Evolutionary conservation across 2,797 vertebrate species (phyloP).

Genomic region (Melanotaenia boesemani): DNA sequence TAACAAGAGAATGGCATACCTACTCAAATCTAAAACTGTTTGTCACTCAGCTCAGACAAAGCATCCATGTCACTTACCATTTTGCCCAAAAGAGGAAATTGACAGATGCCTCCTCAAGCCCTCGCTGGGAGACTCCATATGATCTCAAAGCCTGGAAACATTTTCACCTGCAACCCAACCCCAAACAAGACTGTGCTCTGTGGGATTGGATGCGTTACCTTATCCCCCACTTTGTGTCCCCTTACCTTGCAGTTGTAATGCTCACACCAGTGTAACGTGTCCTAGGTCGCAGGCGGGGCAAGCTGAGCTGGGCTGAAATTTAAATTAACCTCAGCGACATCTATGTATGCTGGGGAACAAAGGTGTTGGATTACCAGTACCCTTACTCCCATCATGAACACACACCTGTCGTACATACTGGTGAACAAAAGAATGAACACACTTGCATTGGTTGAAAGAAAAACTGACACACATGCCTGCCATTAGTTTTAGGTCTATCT

Average conservation of each 20-base stretch:
- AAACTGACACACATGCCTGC: conserved; percentile 33
- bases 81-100: conserved; percentile 34
- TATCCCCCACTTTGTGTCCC: conserved; percentile 82
- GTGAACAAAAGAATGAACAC: conserved; percentile 59
- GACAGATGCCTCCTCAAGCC: conserved; percentile 18
- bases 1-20: neutral
- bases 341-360: conserved; percentile 73
- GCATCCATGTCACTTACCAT: conserved; percentile 43
- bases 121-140: conserved; percentile 32
- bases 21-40: neutral
- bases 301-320: conserved; percentile 78
- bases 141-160: conserved; percentile 68
- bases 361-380: conserved; percentile 76
- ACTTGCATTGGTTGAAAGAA: conserved; percentile 48
- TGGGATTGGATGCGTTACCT: conserved; percentile 80
- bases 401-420: conserved; percentile 71
- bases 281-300: conserved; percentile 71
- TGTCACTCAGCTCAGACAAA: conserved; percentile 7
- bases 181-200: conserved; percentile 62
- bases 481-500: conserved; percentile 50
- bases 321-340: conserved; percentile 83
- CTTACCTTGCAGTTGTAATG: conserved; percentile 83
- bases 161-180: conserved; percentile 80
- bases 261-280: conserved; percentile 84
- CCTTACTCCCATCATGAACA: conserved; percentile 57